Evolutionary conservation across 2,888 invertebrate genomes (phyloP).

Genomic region (Craniophora ligustri): DNA sequence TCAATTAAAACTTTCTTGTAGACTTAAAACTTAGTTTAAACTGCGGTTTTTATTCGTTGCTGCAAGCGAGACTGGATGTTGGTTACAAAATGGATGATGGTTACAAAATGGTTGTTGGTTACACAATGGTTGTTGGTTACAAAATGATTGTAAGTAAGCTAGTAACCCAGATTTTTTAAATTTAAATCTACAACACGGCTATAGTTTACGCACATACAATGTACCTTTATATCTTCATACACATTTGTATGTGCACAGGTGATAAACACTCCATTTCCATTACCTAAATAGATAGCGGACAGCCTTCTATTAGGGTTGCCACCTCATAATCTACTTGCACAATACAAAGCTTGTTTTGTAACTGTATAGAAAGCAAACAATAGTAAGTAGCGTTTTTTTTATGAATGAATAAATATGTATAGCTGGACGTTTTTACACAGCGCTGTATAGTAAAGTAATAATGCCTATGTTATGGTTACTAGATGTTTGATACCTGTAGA

Average conservation of each 20-base stretch:
- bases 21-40: no score
- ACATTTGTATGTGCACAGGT: slow-evolving; percentile 22
- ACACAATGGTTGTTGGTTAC: background rate
- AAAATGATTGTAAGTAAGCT: background rate
- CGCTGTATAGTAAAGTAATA: no score
- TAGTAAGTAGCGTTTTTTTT: no score
- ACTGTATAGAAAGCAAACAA: no score
- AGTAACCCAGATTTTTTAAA: slow-evolving; percentile 1
- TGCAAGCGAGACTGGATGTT: background rate
- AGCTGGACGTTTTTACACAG: no score
- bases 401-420: no score
- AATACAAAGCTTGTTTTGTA: no score
- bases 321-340: no score
- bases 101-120: background rate
- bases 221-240: slow-evolving; percentile 16
- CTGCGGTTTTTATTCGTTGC: no score
- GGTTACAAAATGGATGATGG: background rate
- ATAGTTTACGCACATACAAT: slow-evolving; percentile 9
- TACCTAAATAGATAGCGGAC: slow-evolving; percentile 56
- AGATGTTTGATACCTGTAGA: no score
- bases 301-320: slow-evolving; percentile 29
- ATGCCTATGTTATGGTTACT: no score
- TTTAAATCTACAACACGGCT: background rate
- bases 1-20: no score
- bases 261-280: slow-evolving; percentile 57